phyloP scores from a whole-genome alignment of 2,888 invertebrate genomes.

The Thelaira solivaga region DNA sequence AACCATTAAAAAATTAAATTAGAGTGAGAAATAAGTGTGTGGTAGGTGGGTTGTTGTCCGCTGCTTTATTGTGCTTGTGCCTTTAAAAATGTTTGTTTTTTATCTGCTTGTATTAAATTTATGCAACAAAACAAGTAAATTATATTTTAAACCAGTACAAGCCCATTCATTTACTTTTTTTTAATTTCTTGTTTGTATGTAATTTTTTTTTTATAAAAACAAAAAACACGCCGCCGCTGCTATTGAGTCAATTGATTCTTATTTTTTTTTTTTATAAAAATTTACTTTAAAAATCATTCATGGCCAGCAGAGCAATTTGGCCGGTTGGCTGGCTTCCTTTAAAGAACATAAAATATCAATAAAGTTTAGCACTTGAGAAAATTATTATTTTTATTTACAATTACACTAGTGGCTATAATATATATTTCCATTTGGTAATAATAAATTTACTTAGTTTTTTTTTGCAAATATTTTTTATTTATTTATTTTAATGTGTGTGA shows the following conservation, averaged over 20 bases:
- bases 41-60: no score
- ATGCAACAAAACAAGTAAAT: slow-evolving; percentile 1
- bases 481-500: no score
- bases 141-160: background rate
- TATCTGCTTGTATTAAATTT: slow-evolving; percentile 9
- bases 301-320: background rate
- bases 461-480: no score
- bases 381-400: background rate
- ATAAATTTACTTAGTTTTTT: no score
- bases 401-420: background rate
- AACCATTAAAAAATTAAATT: no score
- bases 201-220: background rate
- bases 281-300: slow-evolving; percentile 24
- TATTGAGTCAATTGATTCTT: slow-evolving; percentile 21
- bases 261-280: background rate
- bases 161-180: background rate
- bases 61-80: slow-evolving; percentile 1
- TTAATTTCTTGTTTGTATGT: background rate
- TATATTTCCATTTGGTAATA: background rate
- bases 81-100: background rate
- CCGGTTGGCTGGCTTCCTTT: no score
- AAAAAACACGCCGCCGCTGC: slow-evolving; percentile 33
- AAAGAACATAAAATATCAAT: slow-evolving; percentile 19
- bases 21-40: no score
- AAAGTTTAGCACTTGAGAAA: background rate